phyloP scores from a whole-genome alignment of 2,888 invertebrate genomes.

The Dimorphilus gyrociliatus region DNA sequence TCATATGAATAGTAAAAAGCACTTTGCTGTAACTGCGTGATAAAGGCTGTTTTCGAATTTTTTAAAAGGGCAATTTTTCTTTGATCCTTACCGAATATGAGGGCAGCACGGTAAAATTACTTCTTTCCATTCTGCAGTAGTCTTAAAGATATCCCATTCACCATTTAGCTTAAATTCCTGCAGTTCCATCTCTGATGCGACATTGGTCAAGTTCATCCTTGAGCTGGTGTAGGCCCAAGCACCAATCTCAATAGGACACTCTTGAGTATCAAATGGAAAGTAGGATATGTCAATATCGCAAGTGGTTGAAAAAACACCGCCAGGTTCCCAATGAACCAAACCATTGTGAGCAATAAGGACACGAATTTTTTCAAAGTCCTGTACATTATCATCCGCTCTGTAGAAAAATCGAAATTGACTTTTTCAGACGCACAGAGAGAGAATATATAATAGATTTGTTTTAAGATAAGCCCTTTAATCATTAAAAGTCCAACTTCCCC shows the following conservation, averaged over 20 bases:
- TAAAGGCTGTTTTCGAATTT: too few relatives aligned
- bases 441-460: background rate
- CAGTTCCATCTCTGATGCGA: constrained; percentile 4
- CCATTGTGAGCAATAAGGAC: constrained; percentile 10
- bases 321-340: constrained; percentile 14
- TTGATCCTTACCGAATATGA: constrained; percentile 10
- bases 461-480: too few relatives aligned
- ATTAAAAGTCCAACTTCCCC: too few relatives aligned
- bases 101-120: constrained; percentile 12
- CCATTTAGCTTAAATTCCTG: constrained; percentile 12
- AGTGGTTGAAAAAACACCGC: constrained; percentile 13
- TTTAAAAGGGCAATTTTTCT: too few relatives aligned
- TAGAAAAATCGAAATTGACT: background rate
- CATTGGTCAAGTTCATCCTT: constrained; percentile 13
- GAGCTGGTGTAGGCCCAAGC: constrained; percentile 3
- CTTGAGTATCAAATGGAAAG: constrained; percentile 14
- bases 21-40: too few relatives aligned
- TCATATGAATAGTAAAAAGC: constrained; percentile 2
- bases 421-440: background rate
- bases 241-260: constrained; percentile 10
- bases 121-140: constrained; percentile 11
- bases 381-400: constrained; percentile 13
- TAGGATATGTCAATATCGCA: constrained; percentile 15
- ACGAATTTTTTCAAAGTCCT: constrained; percentile 14
- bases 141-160: constrained; percentile 11